Evolutionary conservation across 2,888 invertebrate genomes (phyloP), one percentile per base, ranked within the genome.

Genomic region (Rhagophthalmus giganteus): DNA sequence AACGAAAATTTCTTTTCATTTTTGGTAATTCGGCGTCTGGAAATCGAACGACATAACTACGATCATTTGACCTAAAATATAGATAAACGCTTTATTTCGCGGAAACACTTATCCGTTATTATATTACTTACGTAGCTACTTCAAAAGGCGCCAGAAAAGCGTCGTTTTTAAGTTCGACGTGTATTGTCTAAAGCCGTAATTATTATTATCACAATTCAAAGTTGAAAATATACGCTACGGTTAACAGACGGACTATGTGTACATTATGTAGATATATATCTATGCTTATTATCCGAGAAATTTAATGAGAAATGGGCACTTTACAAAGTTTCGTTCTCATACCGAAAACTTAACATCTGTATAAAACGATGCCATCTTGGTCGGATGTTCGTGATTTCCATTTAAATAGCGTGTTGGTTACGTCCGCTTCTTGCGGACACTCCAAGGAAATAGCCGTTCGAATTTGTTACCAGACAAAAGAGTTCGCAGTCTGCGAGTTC

Each of bases 351-450:
- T 51, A 53, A 54, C 54, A 59, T 52, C 52, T 49, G 49, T 54
- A 42, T 50, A 52, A 52, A 57, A 51, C 49, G 49, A 52, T 54
- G 54, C 37, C 54, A 44, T 56, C 55, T 58, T 56, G 35, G 51
- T 42, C 52, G 57, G 54, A 49, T 51, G 50, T 48, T 52, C 51
- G 48, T 45, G 55, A 61, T 60, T 58, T 60, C 51, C 59, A 60
- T 61, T 60, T 60, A 61, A 60, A 61, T 61, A 50, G 57, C 59
- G 41, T 57, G 59, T 56, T 54, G 44, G 56, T 41, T 33, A 13
- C 39, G 54, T 55, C 58, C 58, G 59, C 54, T 62, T 58, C 56
- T 55, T 54, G 60, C 41, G 60, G 60, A 59, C 62, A 61, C 56
- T 54, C 52, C 58, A 58, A 58, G 58, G 57, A 59, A 61, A 59